Evolutionary conservation across 2,797 vertebrate species (phyloP), one percentile per base, ranked within the genome.

Genomic region (Centroberyx gerrardi): DNA sequence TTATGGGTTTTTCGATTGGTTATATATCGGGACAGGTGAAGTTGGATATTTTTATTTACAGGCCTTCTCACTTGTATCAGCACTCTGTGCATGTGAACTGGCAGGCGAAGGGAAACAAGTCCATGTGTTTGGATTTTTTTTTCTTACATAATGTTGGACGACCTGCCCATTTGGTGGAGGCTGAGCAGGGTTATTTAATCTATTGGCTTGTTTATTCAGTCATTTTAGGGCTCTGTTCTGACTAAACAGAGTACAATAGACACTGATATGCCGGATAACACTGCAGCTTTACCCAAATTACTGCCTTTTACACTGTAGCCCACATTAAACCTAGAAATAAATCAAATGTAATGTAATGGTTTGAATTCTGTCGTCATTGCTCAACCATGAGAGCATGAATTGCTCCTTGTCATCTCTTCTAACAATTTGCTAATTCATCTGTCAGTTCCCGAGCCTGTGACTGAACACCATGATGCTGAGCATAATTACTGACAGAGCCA

Each of bases 81-180:
- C 61, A 4, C 51, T 13, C 36, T 9, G 38, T 49, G 64, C 55
- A 59, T 83, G 75, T 74, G 76, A 62, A 60, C 17, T 53, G 58
- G 42, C 65, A 38, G 62, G 48, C 38, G n/a, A 15, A 6, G 29
- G 15, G 69, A 58, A 62, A 53, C 76, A 15, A 64, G 54, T 75
- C 72, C 87, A 69, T 79, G 85, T 82, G 84, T 82, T 58, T 46
- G 52, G 64, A 70, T 79, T 62, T 51, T 51, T 65, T 40, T 56
- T 63, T 56, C 66, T 89, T 87, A 86, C 77, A 72, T 87, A 87
- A 86, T 74, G 83, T 29, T 72, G 60, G 59, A 44, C 61, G 71
- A 62, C 44, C 81, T 74, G 74, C 74, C 75, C 62, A 9, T 46
- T 72, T 62, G 61, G 60, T 67, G 59, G 49, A 53, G 38, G 74